Percentiles rank a stretch among this genome's conserved stretches.
Conservation (phyloP, 35 echinoderm and acorn worm species). For the Stichopus chloronotus region DNA sequence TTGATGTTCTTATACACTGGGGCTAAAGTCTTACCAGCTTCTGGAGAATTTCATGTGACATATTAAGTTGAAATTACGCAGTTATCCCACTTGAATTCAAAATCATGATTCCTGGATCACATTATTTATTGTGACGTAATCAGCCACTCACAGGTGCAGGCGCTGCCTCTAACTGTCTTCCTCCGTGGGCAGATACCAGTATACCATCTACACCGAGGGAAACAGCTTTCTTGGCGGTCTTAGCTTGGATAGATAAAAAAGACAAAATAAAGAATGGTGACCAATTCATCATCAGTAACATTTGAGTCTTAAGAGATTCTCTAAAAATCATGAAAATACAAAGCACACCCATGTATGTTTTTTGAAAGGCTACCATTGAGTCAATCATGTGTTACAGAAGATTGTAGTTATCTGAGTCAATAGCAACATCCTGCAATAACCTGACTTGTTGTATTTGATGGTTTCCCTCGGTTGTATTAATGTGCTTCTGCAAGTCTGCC, state of each 20-base stretch:
- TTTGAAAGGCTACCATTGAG: not conserved
- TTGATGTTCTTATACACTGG: too few species aligned
- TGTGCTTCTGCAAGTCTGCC: too few species aligned
- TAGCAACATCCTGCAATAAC: too few species aligned
- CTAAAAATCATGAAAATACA: not conserved
- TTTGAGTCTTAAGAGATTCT: not conserved
- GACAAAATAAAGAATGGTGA: not conserved
- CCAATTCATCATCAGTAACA: not conserved
- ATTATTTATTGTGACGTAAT: too few species aligned
- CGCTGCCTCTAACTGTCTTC: conserved; percentile 64
- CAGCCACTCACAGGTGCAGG: conserved; percentile 61
- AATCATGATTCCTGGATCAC: too few species aligned
- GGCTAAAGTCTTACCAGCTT: too few species aligned
- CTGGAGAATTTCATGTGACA: too few species aligned
- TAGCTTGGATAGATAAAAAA: not conserved
- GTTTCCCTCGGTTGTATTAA: too few species aligned
- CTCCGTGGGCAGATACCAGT: conserved; percentile 77
- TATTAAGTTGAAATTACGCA: too few species aligned
- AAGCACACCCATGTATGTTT: not conserved
- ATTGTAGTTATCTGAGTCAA: too few species aligned
- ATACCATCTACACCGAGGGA: conserved; percentile 63
- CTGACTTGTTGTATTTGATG: too few species aligned
- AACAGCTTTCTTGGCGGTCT: conserved; percentile 50
- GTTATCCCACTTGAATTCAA: too few species aligned
- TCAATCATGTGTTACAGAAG: not conserved